Conservation (phyloP, 2,797 vertebrate species). For the Chiroxiphia lanceolata region DNA sequence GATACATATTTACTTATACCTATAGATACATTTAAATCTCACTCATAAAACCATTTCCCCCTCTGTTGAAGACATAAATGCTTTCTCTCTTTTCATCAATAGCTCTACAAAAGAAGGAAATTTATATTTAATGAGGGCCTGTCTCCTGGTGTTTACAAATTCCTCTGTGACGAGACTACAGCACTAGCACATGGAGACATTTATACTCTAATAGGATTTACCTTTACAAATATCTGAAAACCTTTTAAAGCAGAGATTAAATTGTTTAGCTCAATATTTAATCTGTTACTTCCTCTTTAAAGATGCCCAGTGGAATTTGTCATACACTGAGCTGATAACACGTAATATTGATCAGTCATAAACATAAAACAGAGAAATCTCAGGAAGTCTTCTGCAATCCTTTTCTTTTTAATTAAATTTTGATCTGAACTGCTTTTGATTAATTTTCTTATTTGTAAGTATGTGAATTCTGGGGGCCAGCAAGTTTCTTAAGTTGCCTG, state of each 20-base stretch:
- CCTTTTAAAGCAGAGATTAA: conserved; percentile 80
- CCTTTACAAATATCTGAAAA: conserved; percentile 80
- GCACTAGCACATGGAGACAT: conserved; percentile 56
- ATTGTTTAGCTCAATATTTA: conserved; percentile 84
- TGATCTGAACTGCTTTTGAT: conserved; percentile 81
- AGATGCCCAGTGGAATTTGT: conserved; percentile 78
- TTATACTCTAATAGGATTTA: conserved; percentile 77
- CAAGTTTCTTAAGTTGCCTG: conserved; percentile 79
- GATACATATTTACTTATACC: neutral
- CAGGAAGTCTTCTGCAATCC: conserved; percentile 66
- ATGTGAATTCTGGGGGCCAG: conserved; percentile 73
- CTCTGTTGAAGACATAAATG: neutral
- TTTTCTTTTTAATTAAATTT: conserved; percentile 82
- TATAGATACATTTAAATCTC: neutral
- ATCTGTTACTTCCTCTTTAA: conserved; percentile 83
- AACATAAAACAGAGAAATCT: conserved; percentile 72
- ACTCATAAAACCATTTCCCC: neutral
- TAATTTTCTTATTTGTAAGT: conserved; percentile 81
- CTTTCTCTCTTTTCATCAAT: conserved; percentile 32
- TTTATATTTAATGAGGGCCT: conserved; percentile 66
- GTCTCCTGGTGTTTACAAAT: conserved; percentile 72
- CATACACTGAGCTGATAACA: conserved; percentile 72
- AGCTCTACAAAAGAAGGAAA: conserved; percentile 57
- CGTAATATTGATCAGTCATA: conserved; percentile 79
- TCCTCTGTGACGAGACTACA: conserved; percentile 57